Percentiles rank a stretch among this genome's conserved stretches.
Evolutionary conservation across 2,113 vertebrate species (phyloP).

Genomic region (Oriolus oriolus): DNA sequence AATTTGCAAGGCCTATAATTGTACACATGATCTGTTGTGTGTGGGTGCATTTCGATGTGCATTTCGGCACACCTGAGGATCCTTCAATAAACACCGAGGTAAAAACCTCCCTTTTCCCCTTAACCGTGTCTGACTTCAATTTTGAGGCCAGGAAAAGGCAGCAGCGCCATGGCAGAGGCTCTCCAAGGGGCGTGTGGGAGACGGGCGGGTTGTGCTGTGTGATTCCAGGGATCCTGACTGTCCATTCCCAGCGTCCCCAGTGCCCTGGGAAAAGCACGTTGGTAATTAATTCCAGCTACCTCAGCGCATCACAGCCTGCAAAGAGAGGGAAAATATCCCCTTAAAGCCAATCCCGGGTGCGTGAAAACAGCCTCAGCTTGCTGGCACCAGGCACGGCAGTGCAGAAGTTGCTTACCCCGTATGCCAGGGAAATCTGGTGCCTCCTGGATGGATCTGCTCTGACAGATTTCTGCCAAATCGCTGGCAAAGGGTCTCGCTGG

Average conservation of each 20-base stretch:
- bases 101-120: too few relatives aligned
- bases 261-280: neutral
- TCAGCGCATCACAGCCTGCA: neutral
- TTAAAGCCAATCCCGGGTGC: neutral
- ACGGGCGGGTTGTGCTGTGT: conserved; percentile 25
- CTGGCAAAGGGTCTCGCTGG: neutral
- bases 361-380: neutral
- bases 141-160: too few relatives aligned
- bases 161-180: neutral
- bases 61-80: too few relatives aligned
- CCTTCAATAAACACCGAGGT: too few relatives aligned
- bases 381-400: neutral
- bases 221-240: conserved; percentile 38
- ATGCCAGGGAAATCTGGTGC: neutral
- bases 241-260: conserved; percentile 9
- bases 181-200: conserved; percentile 8
- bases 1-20: too few relatives aligned
- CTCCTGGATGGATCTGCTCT: neutral
- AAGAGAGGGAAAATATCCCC: neutral
- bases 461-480: neutral
- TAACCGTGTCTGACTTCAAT: too few relatives aligned
- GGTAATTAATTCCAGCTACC: conserved; percentile 3
- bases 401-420: fast-evolving
- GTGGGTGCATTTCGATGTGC: too few relatives aligned
- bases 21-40: too few relatives aligned